A percentile compares a stretch with the other conserved stretches of the same genome.
Conservation (phyloP, 2,797 vertebrate species). For the Rhadinocentrus ornatus region DNA sequence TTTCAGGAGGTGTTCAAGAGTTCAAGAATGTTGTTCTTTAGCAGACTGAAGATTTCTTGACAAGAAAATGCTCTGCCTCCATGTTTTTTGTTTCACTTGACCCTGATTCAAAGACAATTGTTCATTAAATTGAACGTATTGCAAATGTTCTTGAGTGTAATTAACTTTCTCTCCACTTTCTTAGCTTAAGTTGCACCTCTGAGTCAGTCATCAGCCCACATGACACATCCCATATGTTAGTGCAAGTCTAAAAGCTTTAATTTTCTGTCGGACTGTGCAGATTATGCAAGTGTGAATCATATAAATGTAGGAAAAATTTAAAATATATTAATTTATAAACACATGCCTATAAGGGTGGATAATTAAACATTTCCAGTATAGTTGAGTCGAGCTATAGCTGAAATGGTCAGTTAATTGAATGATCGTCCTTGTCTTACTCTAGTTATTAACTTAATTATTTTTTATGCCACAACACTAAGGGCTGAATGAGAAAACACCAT, state of each 20-base stretch:
- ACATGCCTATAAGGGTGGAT: neutral
- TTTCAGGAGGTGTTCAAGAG: conserved; percentile 39
- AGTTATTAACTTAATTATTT: neutral
- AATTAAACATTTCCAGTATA: neutral
- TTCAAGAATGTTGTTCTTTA: conserved; percentile 41
- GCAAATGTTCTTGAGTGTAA: conserved; percentile 22
- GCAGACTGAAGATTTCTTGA: conserved; percentile 26
- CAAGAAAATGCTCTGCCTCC: conserved; percentile 32
- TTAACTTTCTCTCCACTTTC: conserved; percentile 25
- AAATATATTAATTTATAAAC: neutral
- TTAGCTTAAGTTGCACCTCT: conserved; percentile 47
- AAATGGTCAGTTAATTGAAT: neutral
- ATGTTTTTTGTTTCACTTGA: conserved; percentile 22
- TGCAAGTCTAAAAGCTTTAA: conserved; percentile 35
- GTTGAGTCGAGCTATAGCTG: neutral
- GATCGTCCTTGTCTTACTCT: neutral
- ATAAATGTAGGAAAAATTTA: too few species aligned
- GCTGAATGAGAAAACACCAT: neutral
- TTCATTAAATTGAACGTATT: conserved; percentile 13
- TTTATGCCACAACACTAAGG: neutral
- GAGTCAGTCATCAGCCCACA: conserved; percentile 33
- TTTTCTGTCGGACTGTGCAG: conserved; percentile 22
- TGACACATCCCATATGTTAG: conserved; percentile 46
- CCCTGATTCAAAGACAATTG: conserved; percentile 37
- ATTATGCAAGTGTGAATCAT: neutral